Evolutionary conservation across 2,888 invertebrate species (phyloP).

Genomic region (Nemapogon koenigi): DNA sequence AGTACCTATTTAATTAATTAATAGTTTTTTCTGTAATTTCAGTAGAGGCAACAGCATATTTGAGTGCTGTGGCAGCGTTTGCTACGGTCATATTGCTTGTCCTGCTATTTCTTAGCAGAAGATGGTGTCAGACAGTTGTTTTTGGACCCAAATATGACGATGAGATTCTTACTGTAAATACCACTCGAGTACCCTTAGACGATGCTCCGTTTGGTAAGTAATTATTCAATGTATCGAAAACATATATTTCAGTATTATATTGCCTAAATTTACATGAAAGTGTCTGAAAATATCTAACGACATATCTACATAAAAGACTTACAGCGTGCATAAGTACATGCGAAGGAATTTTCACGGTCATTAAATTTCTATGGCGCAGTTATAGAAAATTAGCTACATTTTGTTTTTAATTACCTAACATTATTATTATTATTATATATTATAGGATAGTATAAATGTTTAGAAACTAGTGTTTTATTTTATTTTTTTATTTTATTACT

Average conservation of each 20-base stretch:
- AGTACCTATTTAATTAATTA: neutral
- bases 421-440: too few species aligned
- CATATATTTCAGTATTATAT: neutral
- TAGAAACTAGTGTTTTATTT: too few species aligned
- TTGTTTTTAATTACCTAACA: too few species aligned
- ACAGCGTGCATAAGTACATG: too few species aligned
- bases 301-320: too few species aligned
- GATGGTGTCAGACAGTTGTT: conserved; percentile 57
- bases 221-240: neutral
- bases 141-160: conserved; percentile 44
- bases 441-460: too few species aligned
- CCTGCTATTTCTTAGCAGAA: conserved; percentile 86
- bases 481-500: too few species aligned
- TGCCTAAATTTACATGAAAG: too few species aligned
- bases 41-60: conserved; percentile 86
- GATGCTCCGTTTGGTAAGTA: conserved; percentile 52
- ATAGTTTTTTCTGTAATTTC: conserved; percentile 32
- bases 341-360: too few species aligned
- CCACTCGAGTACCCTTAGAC: conserved; percentile 36
- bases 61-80: conserved; percentile 86
- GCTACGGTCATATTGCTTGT: conserved; percentile 83
- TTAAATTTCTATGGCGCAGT: too few species aligned
- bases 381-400: too few species aligned
- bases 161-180: conserved; percentile 54
- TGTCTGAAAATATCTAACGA: too few species aligned